Base-by-base conservation (phyloP, 2,888 invertebrate genomes). In the Hirtodrosophila confusa region DNA sequence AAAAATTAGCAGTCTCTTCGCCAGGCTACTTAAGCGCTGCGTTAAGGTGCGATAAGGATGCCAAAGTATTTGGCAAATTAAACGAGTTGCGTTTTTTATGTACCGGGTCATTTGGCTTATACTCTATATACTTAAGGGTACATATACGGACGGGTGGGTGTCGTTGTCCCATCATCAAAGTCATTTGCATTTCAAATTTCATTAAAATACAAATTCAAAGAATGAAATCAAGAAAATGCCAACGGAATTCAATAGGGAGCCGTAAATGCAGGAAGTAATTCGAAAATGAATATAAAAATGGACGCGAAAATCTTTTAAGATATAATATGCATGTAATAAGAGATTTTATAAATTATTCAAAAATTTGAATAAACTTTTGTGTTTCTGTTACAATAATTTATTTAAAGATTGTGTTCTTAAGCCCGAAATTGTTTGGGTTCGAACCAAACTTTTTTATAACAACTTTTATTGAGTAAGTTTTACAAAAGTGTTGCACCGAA, bases 31-130 rank as follows among this genome's bases (percentile, higher is more conserved):
- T 82, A 75, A 72, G 66, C 47, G 69, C 66, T 68, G 75, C 72
- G 78, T 77, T 86, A 80, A 84, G 80, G 80, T 77, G 87, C 80
- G 78, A 72, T 82, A 82, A 78, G 82, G 64, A 82, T 63, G 58
- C 69, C 63, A 58, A 69, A 73, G 84, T 80, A 84, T 80, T 84
- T 84, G 80, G 61, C 78, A 79, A 72, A 70, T 63, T 77, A 84
- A 70, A 84, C 74, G 80, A 84, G 85, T 69, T 63, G 53, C 45
- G 51, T 58, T 45, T 56, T 69, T 74, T 74, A 77, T 74, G 67
- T 56, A 49, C 24, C 47, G 47, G 44, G 61, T 66, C 67, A 79
- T 75, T 70, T 62, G 60, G 70, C 50, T 75, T 69, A 65, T 60
- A 9, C 72, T 53, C 53, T 53, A 60, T 44, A 64, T 56, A 56